Conservation (phyloP, 2,888 invertebrate species). For the Tanytarsus gracilentus region DNA sequence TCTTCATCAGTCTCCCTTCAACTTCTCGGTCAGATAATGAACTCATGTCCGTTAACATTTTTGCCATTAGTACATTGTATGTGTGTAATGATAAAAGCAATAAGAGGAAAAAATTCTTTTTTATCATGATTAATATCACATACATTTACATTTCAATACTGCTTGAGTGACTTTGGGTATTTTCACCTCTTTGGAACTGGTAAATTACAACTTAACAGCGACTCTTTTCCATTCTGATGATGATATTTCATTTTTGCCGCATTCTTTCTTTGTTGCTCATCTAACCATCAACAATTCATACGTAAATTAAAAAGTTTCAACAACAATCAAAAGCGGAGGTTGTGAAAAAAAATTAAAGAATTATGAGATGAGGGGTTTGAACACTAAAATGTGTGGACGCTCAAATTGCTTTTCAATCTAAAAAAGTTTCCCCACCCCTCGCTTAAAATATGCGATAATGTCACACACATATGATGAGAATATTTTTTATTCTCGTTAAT, state of each 20-base stretch:
- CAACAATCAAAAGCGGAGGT: neutral
- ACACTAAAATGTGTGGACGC: too few species aligned
- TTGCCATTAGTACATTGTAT: neutral
- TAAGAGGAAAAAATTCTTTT: neutral
- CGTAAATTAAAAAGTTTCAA: slow-evolving; percentile 12
- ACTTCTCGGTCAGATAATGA: neutral
- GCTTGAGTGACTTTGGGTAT: slow-evolving; percentile 21
- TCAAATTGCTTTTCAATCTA: too few species aligned
- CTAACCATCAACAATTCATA: too few species aligned
- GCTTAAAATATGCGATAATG: too few species aligned
- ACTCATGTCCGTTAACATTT: neutral
- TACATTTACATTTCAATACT: slow-evolving; percentile 20
- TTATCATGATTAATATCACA: slow-evolving; percentile 22
- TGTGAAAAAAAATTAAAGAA: neutral
- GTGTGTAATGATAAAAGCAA: slow-evolving; percentile 1
- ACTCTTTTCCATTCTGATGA: neutral
- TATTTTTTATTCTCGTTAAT: neutral
- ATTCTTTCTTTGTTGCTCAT: neutral
- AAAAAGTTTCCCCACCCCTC: too few species aligned
- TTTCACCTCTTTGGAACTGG: slow-evolving; percentile 10
- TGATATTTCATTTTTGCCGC: slow-evolving; percentile 3
- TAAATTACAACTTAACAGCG: too few species aligned
- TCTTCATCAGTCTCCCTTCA: neutral
- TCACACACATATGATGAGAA: too few species aligned
- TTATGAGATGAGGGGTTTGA: neutral